Percentiles rank a stretch among this genome's conserved stretches.
These are phyloP conservation scores for Zhuqinia jingwanae DNA, from an alignment of 2,888 invertebrate species.

Conservation along the genomic window DNA sequence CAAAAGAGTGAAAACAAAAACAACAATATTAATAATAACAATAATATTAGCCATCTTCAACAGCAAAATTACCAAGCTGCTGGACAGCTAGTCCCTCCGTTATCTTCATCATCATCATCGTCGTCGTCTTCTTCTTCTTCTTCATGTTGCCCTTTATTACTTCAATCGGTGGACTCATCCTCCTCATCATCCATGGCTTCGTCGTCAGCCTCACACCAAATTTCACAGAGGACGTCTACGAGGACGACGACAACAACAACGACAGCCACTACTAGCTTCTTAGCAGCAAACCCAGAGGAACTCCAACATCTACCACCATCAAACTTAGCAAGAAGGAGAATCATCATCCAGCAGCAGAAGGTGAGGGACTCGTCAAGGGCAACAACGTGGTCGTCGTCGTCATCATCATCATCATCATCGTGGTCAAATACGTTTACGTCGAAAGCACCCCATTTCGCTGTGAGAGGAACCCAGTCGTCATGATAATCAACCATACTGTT, in stretches of 20 bases:
- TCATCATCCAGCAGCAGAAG: too few relatives aligned
- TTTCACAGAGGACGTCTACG: not conserved
- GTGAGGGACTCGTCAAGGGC: not conserved
- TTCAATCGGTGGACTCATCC: not conserved
- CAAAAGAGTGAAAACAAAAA: slow-evolving; percentile 42
- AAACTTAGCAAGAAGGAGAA: slow-evolving; percentile 17
- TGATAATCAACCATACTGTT: slow-evolving; percentile 59
- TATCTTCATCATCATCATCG: slow-evolving; percentile 33
- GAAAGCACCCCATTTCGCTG: slow-evolving; percentile 17
- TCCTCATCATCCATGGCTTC: not conserved
- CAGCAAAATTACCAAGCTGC: slow-evolving; percentile 56
- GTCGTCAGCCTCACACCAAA: not conserved
- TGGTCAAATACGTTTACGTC: not conserved
- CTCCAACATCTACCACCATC: not conserved
- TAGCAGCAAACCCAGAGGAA: not conserved
- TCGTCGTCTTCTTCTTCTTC: not conserved
- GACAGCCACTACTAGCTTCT: not conserved
- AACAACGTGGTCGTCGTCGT: not conserved
- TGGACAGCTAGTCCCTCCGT: slow-evolving; percentile 63
- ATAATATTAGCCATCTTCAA: slow-evolving; percentile 9
- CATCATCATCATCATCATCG: not conserved
- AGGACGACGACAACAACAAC: slow-evolving; percentile 7
- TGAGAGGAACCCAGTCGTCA: slow-evolving; percentile 45
- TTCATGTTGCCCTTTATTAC: not conserved
- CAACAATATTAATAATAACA: slow-evolving; percentile 9